A percentile compares a stretch with the other conserved stretches of the same genome.
Conservation (phyloP, 2,888 invertebrate species). For the Phymatocera aterrima region DNA sequence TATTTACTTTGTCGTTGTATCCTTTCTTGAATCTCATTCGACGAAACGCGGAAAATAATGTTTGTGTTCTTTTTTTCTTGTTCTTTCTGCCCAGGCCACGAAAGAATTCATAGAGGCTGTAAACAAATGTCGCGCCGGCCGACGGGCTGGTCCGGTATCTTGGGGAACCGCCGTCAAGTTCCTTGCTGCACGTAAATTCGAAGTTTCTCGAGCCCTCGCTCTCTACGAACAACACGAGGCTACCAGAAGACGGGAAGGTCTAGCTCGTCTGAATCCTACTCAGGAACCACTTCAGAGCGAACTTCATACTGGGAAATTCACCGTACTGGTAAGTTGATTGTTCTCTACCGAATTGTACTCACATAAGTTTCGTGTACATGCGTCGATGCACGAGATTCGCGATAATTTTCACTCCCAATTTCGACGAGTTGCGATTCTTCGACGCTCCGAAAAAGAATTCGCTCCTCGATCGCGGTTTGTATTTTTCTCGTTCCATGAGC, state of each 20-base stretch:
- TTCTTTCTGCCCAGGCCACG: slow-evolving; percentile 79
- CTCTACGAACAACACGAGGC: slow-evolving; percentile 96
- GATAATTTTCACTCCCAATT: not conserved
- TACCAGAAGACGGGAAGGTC: slow-evolving; percentile 90
- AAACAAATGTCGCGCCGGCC: slow-evolving; percentile 79
- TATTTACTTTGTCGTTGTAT: not conserved
- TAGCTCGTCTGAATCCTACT: slow-evolving; percentile 88
- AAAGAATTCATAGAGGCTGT: slow-evolving; percentile 88
- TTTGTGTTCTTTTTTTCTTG: not conserved
- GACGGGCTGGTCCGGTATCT: slow-evolving; percentile 79
- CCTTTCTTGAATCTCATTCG: not conserved
- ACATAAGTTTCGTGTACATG: too few species aligned
- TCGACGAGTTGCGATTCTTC: not conserved
- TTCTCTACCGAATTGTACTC: too few species aligned
- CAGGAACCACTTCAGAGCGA: slow-evolving; percentile 91
- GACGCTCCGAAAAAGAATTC: not conserved
- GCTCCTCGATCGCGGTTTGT: too few species aligned
- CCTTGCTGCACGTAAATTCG: slow-evolving; percentile 95
- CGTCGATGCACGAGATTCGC: too few species aligned
- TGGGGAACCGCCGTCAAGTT: slow-evolving; percentile 96
- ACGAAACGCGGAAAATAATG: too few species aligned
- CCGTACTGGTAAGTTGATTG: slow-evolving; percentile 87
- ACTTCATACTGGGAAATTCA: slow-evolving; percentile 95
- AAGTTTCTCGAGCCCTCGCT: slow-evolving; percentile 91
- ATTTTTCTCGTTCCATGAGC: too few species aligned